Percentiles rank a stretch among this genome's conserved stretches.
Conservation (phyloP, 2,888 invertebrate species). For the Tortricodes alternella region DNA sequence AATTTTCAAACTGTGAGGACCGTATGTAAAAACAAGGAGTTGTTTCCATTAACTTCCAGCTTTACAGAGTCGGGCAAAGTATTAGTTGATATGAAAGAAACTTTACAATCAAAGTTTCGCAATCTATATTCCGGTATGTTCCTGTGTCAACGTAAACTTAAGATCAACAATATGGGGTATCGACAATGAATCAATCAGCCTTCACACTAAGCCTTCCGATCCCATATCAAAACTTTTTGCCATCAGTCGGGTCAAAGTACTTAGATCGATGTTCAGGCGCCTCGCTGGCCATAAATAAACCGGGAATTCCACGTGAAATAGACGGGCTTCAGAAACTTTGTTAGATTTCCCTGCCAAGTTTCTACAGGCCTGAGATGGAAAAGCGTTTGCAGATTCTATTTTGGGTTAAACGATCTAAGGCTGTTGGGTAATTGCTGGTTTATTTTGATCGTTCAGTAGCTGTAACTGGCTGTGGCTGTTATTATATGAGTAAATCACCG, state of each 20-base stretch:
- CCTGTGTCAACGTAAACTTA: background rate
- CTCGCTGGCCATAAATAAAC: constrained; percentile 53
- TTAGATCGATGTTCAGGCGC: constrained; percentile 48
- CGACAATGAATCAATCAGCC: constrained; percentile 24
- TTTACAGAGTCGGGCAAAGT: too few relatives aligned
- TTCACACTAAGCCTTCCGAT: constrained; percentile 4
- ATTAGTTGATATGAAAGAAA: background rate
- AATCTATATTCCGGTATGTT: background rate
- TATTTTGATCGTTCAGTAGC: constrained; percentile 2
- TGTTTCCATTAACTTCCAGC: background rate
- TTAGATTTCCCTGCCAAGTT: constrained; percentile 39
- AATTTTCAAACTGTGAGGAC: too few relatives aligned
- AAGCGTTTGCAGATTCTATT: constrained; percentile 22
- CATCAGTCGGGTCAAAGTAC: constrained; percentile 35
- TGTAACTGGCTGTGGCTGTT: background rate
- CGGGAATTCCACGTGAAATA: constrained; percentile 36
- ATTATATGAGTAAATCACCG: background rate
- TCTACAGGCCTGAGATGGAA: constrained; percentile 32
- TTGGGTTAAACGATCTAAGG: background rate
- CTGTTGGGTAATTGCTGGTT: background rate
- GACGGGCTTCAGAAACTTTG: constrained; percentile 39
- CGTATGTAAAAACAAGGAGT: too few relatives aligned
- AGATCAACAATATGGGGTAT: constrained; percentile 4
- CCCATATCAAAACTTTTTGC: constrained; percentile 35
- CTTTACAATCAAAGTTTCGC: background rate